phyloP scores from a whole-genome alignment of 1,140 invertebrate genomes.

The Elymnias hypermnestra region DNA sequence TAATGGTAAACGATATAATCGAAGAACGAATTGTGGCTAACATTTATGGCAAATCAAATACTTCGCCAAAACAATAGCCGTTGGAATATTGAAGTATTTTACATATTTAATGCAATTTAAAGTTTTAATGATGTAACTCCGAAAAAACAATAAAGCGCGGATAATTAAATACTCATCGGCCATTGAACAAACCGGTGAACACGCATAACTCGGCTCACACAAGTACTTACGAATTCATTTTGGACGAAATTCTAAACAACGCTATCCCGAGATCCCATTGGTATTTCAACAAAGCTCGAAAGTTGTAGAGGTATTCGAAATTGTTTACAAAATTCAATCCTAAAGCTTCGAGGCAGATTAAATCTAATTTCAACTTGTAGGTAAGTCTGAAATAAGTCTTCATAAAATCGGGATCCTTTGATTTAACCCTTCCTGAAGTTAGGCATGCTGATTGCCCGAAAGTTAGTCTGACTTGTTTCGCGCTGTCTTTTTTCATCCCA shows the following conservation, averaged over 20 bases:
- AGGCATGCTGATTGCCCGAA: conserved; percentile 70
- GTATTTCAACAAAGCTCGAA: conserved; percentile 70
- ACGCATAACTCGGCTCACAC: conserved; percentile 56
- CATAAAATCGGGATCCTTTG: conserved; percentile 74
- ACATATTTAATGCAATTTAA: too few relatives aligned
- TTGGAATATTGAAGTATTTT: too few relatives aligned
- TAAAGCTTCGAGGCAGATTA: conserved; percentile 74
- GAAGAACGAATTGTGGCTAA: too few relatives aligned
- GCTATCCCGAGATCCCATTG: conserved; percentile 63
- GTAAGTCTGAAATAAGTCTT: conserved; percentile 76
- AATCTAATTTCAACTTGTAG: conserved; percentile 76
- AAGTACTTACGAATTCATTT: conserved; percentile 66
- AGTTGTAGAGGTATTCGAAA: conserved; percentile 73
- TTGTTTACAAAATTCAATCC: conserved; percentile 76
- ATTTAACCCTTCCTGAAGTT: conserved; percentile 72
- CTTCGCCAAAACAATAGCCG: too few relatives aligned
- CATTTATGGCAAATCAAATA: too few relatives aligned
- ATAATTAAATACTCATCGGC: conserved; percentile 48
- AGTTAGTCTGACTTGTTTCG: conserved; percentile 64
- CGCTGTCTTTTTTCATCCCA: conserved; percentile 51
- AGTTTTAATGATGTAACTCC: neutral
- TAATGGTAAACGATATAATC: too few relatives aligned
- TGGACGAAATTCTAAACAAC: conserved; percentile 69
- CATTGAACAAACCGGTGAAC: conserved; percentile 42
- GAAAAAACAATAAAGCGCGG: neutral